Base-by-base conservation (phyloP, 2,113 vertebrate species). In the Poecile atricapillus region DNA sequence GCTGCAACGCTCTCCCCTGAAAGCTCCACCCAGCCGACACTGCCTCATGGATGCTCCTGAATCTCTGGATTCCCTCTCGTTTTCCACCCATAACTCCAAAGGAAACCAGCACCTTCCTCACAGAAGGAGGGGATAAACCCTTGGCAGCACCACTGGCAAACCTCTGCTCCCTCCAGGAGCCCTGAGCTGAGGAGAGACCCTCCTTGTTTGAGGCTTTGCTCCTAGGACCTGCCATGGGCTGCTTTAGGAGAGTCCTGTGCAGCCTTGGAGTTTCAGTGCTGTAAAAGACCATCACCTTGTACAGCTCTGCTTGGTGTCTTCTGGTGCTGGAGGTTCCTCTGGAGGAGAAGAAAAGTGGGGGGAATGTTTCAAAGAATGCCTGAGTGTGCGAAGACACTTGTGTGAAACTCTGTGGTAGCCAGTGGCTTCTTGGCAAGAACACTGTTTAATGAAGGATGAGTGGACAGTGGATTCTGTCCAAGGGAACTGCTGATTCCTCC, bases 1-100 rank as follows among this genome's bases (percentile, higher is more conserved):
- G 93, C 95, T 95, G 95, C 81, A 46, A 7, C 22, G 3, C n/a
- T 91, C 89, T 96, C 92, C 92, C 90, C 85, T 63, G 6, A 88
- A 95, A 88, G 95, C 94, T 90, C 95, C 95, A 94, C 92, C 95
- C 87, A 87, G 88, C 82, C 3, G 28, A 77, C 71, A 13, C 64
- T 95, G 90, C n/a, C 52, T 90, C 87, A 94, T 74, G 93, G 82
- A 92, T 96, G 95, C 93, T 93, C 64, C 15, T 33, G 15, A 9
- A 81, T 92, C 71, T 50, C 88, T 92, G 86, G 56, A 37, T 94
- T 96, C 90, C 90, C 90, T 80, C 86, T 15, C 37, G 80, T 71
- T 92, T 96, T 82, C 73, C 53, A 60, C 65, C 69, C 30, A 6
- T 78, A 81, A 82, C 76, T 67, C 82, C 33, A 8, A 23, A 9